A percentile compares a stretch with the other conserved stretches of the same genome.
Conservation (phyloP, 2,888 invertebrate genomes). For the Fabriciana adippe region DNA sequence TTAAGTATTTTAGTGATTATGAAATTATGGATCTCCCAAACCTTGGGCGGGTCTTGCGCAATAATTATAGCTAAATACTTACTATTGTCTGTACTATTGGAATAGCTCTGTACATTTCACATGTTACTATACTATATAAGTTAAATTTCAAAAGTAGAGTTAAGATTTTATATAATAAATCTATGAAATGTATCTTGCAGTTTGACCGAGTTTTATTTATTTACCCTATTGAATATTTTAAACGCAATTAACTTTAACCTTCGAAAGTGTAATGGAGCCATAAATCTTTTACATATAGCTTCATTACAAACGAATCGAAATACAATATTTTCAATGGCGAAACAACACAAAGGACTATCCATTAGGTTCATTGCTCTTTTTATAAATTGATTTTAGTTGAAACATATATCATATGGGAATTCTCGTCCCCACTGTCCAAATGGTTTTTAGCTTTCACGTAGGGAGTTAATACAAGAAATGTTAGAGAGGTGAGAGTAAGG, state of each 20-base stretch:
- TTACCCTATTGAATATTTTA: background rate
- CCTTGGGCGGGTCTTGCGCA: conserved; percentile 72
- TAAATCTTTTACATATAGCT: background rate
- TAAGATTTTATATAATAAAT: conserved; percentile 83
- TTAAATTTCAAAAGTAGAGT: conserved; percentile 75
- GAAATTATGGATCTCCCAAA: conserved; percentile 61
- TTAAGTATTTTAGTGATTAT: conserved; percentile 70
- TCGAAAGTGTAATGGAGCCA: background rate
- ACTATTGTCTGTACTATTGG: conserved; percentile 76
- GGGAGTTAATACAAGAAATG: conserved; percentile 17
- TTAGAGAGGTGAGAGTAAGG: conserved; percentile 42
- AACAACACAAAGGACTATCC: background rate
- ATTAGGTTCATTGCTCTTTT: background rate
- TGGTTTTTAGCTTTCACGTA: conserved; percentile 6
- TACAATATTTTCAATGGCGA: background rate
- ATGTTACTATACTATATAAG: conserved; percentile 77
- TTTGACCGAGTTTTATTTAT: conserved; percentile 58
- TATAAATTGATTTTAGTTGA: background rate
- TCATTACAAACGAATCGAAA: background rate
- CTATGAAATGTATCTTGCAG: conserved; percentile 78
- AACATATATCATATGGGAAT: background rate
- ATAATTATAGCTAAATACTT: conserved; percentile 78
- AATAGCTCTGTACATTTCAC: conserved; percentile 80
- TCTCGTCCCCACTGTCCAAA: conserved; percentile 11
- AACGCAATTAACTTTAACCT: background rate